These are phyloP conservation scores for Diplosoma virens DNA, from an alignment of 23 tunicate genomes.

Conservation along the genomic window DNA sequence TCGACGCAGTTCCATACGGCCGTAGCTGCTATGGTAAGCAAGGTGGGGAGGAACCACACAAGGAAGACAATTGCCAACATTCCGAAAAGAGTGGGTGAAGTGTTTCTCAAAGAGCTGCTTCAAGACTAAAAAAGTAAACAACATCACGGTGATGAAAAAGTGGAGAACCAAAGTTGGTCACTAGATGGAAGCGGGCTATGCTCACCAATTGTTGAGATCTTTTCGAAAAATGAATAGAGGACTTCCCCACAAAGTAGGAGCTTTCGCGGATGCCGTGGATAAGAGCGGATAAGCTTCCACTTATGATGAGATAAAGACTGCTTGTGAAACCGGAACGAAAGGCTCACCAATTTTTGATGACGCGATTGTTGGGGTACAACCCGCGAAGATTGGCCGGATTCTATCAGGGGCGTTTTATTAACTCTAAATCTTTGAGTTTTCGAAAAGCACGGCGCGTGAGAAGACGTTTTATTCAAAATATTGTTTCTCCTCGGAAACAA, in stretches of 20 bases:
- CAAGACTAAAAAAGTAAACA: too few species aligned
- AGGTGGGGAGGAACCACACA: conserved; percentile 18
- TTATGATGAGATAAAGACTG: conserved; percentile 21
- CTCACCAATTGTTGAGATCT: too few species aligned
- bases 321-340: conserved; percentile 1
- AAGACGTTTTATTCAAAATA: too few species aligned
- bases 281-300: conserved; percentile 40
- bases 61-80: not conserved
- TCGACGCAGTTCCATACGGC: conserved; percentile 16
- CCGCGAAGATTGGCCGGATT: too few species aligned
- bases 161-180: too few species aligned
- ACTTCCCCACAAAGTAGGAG: conserved; percentile 40
- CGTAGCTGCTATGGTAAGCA: not conserved
- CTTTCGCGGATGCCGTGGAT: conserved; percentile 50
- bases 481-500: too few species aligned
- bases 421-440: too few species aligned
- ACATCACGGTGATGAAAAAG: too few species aligned
- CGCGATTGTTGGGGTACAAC: not conserved
- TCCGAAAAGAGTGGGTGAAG: not conserved
- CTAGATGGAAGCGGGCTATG: too few species aligned
- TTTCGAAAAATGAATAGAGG: not conserved
- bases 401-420: too few species aligned
- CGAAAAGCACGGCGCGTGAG: too few species aligned
- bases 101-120: too few species aligned
- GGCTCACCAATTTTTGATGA: conserved; percentile 30